Percentiles rank a stretch among this genome's conserved stretches.
phyloP scores from a whole-genome alignment of 2,888 invertebrate genomes.

The Torymus texanus region DNA sequence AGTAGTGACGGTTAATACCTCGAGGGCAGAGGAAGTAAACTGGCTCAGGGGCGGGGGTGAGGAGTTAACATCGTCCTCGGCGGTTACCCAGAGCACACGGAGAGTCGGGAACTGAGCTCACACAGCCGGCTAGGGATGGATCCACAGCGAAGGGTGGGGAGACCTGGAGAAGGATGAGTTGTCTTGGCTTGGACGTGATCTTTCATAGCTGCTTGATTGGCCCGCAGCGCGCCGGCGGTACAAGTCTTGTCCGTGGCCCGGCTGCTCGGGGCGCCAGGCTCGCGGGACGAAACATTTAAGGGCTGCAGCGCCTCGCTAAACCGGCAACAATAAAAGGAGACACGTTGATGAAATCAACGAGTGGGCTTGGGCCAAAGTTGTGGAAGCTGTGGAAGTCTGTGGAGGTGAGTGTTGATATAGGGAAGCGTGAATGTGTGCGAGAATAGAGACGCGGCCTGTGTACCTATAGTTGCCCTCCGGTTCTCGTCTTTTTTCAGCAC shows the following conservation, averaged over 20 bases:
- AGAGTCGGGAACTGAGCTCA: background rate
- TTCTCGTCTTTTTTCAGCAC: conserved; percentile 32
- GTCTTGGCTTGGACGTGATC: conserved; percentile 71
- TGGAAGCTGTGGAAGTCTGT: background rate
- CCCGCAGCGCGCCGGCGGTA: conserved; percentile 48
- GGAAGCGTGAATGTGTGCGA: too few species aligned
- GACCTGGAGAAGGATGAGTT: conserved; percentile 38
- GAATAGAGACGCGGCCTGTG: background rate
- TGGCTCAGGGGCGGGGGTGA: background rate
- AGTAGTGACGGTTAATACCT: background rate
- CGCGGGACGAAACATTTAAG: conserved; percentile 72
- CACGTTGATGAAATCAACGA: conserved; percentile 73
- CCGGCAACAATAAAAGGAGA: conserved; percentile 73
- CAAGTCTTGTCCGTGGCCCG: conserved; percentile 67
- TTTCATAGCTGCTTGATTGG: conserved; percentile 74
- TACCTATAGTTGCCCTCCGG: background rate
- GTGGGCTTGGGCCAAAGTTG: background rate
- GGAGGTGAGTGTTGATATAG: background rate
- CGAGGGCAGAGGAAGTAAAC: background rate
- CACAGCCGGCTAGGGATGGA: conserved; percentile 31
- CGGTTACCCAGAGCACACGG: conserved; percentile 21
- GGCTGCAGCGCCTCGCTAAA: conserved; percentile 60
- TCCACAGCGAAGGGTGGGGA: conserved; percentile 1
- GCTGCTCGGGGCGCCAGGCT: background rate
- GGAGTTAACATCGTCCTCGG: conserved; percentile 12